Base-by-base conservation (phyloP, 2,888 invertebrate genomes). In the Tipula confusa region DNA sequence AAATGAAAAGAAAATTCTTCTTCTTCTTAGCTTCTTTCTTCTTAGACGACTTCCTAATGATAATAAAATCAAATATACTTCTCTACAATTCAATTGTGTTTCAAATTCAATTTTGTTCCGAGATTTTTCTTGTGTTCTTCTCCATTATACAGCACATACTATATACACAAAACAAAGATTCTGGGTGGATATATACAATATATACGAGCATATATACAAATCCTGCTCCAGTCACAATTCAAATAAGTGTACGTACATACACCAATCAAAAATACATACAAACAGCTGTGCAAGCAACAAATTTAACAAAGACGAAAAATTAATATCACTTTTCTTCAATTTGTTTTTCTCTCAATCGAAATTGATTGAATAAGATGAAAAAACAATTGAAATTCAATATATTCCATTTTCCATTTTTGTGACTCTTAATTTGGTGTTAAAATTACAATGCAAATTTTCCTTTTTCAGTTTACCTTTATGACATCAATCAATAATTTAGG, bases 1-100 rank as follows among this genome's bases (percentile, higher is more conserved):
- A 64, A 64, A 64, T 64, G 64, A 64, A 64, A 64, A 64, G 64
- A 64, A 64, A 64, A 64, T 24, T 64, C 24, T 64, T 64, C 64
- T 64, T 64, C 64, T 64, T 64, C 64, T n/a, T n/a, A n/a, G n/a
- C n/a, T n/a, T n/a, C n/a, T n/a, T 64, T 64, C 64, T 64, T 64
- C 64, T 64, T 64, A 18, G 64, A 24, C 15, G 64, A 24, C 64
- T 64, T 64, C 64, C 64, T 64, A 64, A 64, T 64, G 64, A 64
- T 64, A 64, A 64, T 64, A 64, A 64, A 64, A 64, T 64, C 64
- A 64, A 64, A 64, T 64, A 64, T 64, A 64, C 24, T 64, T 64
- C 64, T 64, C 64, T 64, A 24, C 64, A 64, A 64, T 64, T 24
- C 64, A 64, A 64, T 64, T 64, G 18, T 64, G 64, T 64, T 64